These are phyloP conservation scores for Ammodramus savannarum DNA, from an alignment of 2,113 vertebrate genomes.

Conservation along the genomic window DNA sequence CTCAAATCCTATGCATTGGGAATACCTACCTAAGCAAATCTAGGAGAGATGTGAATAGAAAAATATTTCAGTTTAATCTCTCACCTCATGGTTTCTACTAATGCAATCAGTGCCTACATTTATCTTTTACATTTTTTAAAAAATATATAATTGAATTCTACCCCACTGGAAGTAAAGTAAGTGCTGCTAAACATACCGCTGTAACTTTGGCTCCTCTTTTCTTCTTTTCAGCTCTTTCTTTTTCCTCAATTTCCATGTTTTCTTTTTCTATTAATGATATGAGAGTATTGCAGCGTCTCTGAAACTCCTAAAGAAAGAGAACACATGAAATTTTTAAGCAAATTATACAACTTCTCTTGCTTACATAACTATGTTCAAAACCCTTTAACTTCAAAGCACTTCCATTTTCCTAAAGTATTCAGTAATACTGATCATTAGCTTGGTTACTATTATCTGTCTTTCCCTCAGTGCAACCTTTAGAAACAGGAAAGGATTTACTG, in stretches of 20 bases:
- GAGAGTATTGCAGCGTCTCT: constrained; percentile 88
- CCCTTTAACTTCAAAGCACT: not conserved
- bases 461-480: not conserved
- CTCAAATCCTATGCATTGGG: not conserved
- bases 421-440: not conserved
- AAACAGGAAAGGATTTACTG: not conserved
- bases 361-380: not conserved
- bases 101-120: not conserved
- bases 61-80: not conserved
- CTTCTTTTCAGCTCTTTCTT: constrained; percentile 89
- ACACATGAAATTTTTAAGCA: constrained; percentile 4
- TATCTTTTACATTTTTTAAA: not conserved
- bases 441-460: not conserved
- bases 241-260: constrained; percentile 91
- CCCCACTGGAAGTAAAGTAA: not conserved
- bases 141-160: not conserved
- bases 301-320: constrained; percentile 81
- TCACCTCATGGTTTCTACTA: not conserved
- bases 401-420: not conserved
- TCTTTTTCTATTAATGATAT: constrained; percentile 91
- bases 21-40: not conserved
- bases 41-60: not conserved
- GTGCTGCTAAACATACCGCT: constrained; percentile 73
- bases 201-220: constrained; percentile 81
- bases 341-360: not conserved